Evolutionary conservation across 2,113 vertebrate species (phyloP).

Genomic region (Antigone vipio): DNA sequence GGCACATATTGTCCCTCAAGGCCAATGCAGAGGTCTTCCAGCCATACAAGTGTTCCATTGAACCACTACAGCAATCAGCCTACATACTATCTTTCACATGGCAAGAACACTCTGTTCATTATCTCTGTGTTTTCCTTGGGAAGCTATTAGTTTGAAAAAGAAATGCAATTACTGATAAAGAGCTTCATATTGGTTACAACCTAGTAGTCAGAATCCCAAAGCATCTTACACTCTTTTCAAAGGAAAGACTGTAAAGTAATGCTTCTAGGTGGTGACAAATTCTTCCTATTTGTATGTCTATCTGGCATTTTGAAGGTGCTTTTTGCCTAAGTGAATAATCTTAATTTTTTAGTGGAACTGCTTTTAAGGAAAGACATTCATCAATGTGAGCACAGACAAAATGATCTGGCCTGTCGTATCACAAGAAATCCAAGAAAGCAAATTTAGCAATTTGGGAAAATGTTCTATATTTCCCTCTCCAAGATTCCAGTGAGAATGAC

Average conservation of each 20-base stretch:
- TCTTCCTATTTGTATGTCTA: not conserved
- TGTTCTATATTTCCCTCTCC: not conserved
- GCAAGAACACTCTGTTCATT: not conserved
- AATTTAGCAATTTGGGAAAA: not conserved
- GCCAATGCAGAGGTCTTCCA: not conserved
- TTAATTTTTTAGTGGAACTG: not conserved
- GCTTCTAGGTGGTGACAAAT: not conserved
- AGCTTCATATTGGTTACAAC: not conserved
- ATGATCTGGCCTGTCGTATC: not conserved
- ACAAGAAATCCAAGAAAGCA: not conserved
- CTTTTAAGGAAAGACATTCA: not conserved
- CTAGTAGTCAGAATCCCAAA: not conserved
- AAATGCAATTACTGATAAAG: not conserved
- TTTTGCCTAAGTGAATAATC: not conserved
- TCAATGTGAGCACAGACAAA: not conserved
- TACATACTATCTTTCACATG: too few relatives aligned
- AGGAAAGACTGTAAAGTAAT: not conserved
- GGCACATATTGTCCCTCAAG: not conserved
- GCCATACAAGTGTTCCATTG: not conserved
- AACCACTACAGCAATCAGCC: not conserved
- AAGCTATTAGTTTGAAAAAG: not conserved
- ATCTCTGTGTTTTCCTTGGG: not conserved
- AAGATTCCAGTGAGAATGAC: not conserved
- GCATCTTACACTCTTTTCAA: not conserved
- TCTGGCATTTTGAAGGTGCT: not conserved